Evolutionary conservation across 2,888 invertebrate species (phyloP), one percentile per base, ranked within the genome.

Genomic region (Netelia melanura): DNA sequence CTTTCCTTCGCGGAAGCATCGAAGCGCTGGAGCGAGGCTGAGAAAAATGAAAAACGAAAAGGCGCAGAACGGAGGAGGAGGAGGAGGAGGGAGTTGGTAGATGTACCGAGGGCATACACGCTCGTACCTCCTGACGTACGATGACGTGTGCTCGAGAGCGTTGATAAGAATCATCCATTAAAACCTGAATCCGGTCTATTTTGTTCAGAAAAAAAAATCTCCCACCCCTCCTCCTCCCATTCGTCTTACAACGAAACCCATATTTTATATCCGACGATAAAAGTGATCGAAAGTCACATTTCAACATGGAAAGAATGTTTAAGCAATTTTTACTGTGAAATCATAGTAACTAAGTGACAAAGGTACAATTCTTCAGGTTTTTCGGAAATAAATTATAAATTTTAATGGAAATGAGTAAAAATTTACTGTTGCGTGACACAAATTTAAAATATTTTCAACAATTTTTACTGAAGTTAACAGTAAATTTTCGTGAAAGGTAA

Each of bases 1-100:
- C 79, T 82, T 85, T 82, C 81, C 81, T 85, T 85, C 70, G 79
- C 78, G 64, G 75, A 79, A 75, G 70, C 85, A 71, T 65, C 75
- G 64, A 75, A 81, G 77, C 81, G 84, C 81, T 81, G 74, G 78
- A 74, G 78, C 68, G 74, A 78, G 78, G 74, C 67, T 84, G 72
- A 68, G 44, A 54, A 75, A 62, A 30, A 54, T 56, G 56, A 58
- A 64, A 65, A 62, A 76, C 23, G 56, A 74, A 44, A 56, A 56
- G 43, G 48, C 5, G 10, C 10, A 44, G 17, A 67, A 0, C 38
- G 38, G n/a, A 6, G 38, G 11, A 48, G 25, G n/a, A 48, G 25
- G 52, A 23, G 14, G 21, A 2, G 52, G 17, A 9, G 21, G 1
- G 23, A 38, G 23, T 44, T 48, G 64, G 43, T 48, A 56, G 67